Conservation (phyloP, 2,888 invertebrate genomes). For the Spialia ferax region DNA sequence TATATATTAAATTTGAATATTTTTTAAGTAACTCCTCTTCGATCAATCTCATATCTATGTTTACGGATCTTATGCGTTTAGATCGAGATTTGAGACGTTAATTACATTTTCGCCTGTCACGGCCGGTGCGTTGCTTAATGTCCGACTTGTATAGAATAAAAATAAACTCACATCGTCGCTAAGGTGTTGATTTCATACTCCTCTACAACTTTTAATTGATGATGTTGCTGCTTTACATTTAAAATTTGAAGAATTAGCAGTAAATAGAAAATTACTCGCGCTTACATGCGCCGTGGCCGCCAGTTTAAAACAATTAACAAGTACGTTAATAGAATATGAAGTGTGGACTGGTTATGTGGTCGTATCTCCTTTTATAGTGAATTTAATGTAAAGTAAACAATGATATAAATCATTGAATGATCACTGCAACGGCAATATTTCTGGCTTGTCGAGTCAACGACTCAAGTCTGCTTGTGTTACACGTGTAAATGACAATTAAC, state of each 20-base stretch:
- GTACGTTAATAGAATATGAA: not conserved
- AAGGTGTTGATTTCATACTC: conserved; percentile 29
- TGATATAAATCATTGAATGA: conserved; percentile 29
- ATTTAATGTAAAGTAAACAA: conserved; percentile 29
- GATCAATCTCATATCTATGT: not conserved
- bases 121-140: conserved; percentile 79
- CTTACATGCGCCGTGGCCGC: conserved; percentile 15
- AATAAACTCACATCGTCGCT: conserved; percentile 20
- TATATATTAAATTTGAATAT: too few relatives aligned
- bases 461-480: conserved; percentile 10
- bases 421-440: conserved; percentile 20
- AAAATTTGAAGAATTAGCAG: conserved; percentile 16
- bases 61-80: conserved; percentile 36
- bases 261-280: conserved; percentile 21
- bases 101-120: conserved; percentile 83
- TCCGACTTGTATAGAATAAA: conserved; percentile 57
- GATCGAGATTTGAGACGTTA: conserved; percentile 71
- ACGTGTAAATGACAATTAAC: conserved; percentile 11
- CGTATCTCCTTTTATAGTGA: conserved; percentile 23
- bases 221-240: conserved; percentile 26
- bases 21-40: not conserved
- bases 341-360: not conserved
- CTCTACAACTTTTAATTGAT: conserved; percentile 32
- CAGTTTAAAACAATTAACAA: conserved; percentile 24
- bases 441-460: conserved; percentile 10